A percentile compares a stretch with the other conserved stretches of the same genome.
phyloP scores from a whole-genome alignment of 2,113 vertebrate species.

The Rhegmatorhina hoffmannsi region DNA sequence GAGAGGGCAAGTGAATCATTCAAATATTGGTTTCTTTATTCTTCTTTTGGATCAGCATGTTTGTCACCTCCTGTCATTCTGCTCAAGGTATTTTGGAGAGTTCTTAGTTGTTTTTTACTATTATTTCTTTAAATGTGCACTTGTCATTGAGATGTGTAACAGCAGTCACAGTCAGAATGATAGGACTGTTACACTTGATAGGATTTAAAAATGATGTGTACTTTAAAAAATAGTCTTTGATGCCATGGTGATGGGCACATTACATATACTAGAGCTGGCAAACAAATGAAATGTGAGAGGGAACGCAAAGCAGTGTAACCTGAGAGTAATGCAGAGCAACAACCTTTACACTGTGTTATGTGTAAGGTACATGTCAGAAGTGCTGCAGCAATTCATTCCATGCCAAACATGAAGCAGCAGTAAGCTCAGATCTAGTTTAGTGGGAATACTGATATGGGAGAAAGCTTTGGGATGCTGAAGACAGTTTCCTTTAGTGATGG shows the following conservation, averaged over 20 bases:
- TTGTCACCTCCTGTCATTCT: background rate
- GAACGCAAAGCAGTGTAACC: background rate
- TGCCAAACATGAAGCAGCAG: background rate
- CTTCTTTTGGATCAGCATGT: background rate
- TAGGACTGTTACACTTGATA: slow-evolving; percentile 41
- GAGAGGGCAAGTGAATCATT: background rate
- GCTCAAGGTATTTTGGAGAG: background rate
- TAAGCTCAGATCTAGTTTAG: background rate
- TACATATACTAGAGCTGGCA: background rate
- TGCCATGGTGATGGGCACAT: slow-evolving; percentile 37
- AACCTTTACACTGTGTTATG: background rate
- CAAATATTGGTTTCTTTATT: background rate
- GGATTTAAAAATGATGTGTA: slow-evolving; percentile 60
- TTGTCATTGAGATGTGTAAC: slow-evolving; percentile 41
- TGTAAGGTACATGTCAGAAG: background rate
- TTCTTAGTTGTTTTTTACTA: background rate
- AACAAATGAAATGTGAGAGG: background rate
- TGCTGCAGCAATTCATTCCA: background rate
- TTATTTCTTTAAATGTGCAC: slow-evolving; percentile 31
- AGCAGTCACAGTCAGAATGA: slow-evolving; percentile 45
- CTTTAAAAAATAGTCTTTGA: slow-evolving; percentile 57
- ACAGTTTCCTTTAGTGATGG: background rate
- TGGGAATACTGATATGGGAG: background rate
- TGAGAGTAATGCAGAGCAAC: slow-evolving; percentile 7
- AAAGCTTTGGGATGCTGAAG: background rate